These are phyloP conservation scores for Hyaena hyaena DNA, from an alignment of 2,113 vertebrate genomes.

Conservation along the genomic window DNA sequence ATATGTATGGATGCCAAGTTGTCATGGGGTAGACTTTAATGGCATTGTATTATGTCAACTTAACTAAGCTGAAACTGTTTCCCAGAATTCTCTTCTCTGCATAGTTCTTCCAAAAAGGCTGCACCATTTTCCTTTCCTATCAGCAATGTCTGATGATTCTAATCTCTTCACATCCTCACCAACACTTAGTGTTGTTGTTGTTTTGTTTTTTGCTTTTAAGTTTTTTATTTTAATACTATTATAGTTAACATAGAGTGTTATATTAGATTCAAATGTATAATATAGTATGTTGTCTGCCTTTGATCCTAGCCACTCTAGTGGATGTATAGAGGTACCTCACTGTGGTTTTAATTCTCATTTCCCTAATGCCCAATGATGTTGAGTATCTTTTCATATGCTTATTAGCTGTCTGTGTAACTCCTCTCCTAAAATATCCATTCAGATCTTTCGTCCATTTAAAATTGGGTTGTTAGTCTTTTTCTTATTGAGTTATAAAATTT, in stretches of 20 bases:
- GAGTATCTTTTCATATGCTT: background rate
- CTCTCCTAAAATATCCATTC: background rate
- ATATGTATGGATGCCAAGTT: background rate
- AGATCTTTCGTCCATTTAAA: background rate
- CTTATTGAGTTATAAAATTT: constrained; percentile 1
- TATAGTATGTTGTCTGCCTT: background rate
- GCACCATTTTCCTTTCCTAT: background rate
- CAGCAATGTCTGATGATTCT: background rate
- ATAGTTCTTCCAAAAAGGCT: background rate
- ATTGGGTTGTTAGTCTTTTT: background rate
- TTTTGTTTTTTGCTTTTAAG: background rate
- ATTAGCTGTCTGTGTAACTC: background rate
- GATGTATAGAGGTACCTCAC: background rate
- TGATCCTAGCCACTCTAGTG: background rate
- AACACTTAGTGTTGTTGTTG: background rate
- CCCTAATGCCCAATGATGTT: background rate
- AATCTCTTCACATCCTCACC: background rate
- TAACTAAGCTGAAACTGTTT: background rate
- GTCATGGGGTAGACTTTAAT: background rate
- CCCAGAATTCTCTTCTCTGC: background rate
- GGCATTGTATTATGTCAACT: background rate
- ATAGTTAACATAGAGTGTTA: background rate
- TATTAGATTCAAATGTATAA: background rate
- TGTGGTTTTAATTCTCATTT: background rate
- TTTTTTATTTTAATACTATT: background rate